Base-by-base conservation (phyloP, 1,140 invertebrate species). In the Scaptomyza pallida region DNA sequence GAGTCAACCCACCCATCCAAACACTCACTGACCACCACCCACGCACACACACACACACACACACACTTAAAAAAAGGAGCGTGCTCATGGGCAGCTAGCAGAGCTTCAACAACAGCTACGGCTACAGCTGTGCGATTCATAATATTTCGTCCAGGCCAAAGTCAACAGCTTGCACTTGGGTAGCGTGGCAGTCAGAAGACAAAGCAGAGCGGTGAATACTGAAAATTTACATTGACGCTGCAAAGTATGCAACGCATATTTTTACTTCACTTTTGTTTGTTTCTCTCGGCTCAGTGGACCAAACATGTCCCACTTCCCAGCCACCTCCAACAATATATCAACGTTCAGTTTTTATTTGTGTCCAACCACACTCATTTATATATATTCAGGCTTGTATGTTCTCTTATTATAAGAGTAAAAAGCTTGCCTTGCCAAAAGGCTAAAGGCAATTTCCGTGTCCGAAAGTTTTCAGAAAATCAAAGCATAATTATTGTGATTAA, bases 211-310 rank as follows among this genome's bases (percentile, higher is more conserved):
- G 3, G 21, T 8, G 10, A 19, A 5, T 26, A 12, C 33, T 5
- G 64, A 37, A 72, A 81, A 86, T 86, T 75, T 86, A 81, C 81
- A 88, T 86, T 86, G 81, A 59, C 73, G 73, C 65, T 86, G 67
- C 41, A 81, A 78, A 86, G 78, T 78, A 88, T 82, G 74, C 82
- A 75, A 86, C 75, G 81, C 81, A 86, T 86, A 80, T 86, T 85
- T 85, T 74, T 71, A 85, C 77, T 86, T 73, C 82, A 65, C 60
- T 78, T 86, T 70, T 86, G 74, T 86, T 86, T 86, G 74, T 54
- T 63, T 59, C 68, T 74, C 61, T 62, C 62, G 47, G 37, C 68
- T 51, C 68, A 71, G 51, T 65, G 61, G 52, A 65, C 61, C 68
- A 71, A 56, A 57, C 45, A 33, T 26, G 35, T 23, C 35, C 68